Evolutionary conservation across 2,113 vertebrate species (phyloP).

Genomic region (Microtus oregoni): DNA sequence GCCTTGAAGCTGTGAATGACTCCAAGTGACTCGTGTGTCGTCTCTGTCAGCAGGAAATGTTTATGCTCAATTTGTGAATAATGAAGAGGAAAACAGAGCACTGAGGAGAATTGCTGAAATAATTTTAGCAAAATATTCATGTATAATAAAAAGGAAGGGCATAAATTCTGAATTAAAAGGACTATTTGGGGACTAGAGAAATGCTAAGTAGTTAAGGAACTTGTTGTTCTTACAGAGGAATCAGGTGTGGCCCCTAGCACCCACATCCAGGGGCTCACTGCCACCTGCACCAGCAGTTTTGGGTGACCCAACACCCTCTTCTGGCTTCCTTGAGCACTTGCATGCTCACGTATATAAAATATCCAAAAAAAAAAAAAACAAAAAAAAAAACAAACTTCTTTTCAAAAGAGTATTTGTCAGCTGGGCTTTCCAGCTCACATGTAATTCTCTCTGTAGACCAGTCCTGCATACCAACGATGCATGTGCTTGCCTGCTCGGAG

Average conservation of each 20-base stretch:
- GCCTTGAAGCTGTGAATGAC: background rate
- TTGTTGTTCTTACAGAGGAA: background rate
- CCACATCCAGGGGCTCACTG: background rate
- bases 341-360: background rate
- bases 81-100: slow-evolving; percentile 40
- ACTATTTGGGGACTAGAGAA: background rate
- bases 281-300: background rate
- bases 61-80: background rate
- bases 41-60: background rate
- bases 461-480: slow-evolving; percentile 33
- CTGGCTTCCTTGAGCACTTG: background rate
- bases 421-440: slow-evolving; percentile 20
- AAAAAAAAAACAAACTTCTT: no score
- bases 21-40: background rate
- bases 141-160: slow-evolving; percentile 41
- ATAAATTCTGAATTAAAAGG: slow-evolving; percentile 13
- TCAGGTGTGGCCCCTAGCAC: background rate
- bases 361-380: background rate
- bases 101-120: background rate
- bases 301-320: background rate
- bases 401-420: background rate
- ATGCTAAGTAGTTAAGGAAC: background rate
- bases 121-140: background rate
- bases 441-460: slow-evolving; percentile 62
- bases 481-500: slow-evolving; percentile 69